Percentiles rank a stretch among this genome's conserved stretches.
Evolutionary conservation across 2,113 vertebrate species (phyloP).

Genomic region (Kryptolebias marmoratus): DNA sequence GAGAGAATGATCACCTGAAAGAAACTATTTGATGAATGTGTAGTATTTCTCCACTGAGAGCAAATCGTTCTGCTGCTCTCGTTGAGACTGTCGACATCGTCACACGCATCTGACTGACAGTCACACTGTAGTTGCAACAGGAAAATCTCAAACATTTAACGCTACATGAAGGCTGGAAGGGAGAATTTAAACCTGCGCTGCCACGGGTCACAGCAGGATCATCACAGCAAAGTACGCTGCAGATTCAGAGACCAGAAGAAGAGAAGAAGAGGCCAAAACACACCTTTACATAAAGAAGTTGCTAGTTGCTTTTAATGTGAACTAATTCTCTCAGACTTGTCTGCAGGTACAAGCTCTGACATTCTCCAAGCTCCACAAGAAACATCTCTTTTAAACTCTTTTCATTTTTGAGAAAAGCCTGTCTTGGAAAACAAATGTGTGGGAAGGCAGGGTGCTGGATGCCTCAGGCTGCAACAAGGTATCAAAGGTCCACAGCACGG

Average conservation of each 20-base stretch:
- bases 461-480: slow-evolving; percentile 59
- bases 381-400: slow-evolving; percentile 27
- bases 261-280: not conserved
- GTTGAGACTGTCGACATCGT: no score
- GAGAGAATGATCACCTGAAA: not conserved
- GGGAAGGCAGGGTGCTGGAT: slow-evolving; percentile 12
- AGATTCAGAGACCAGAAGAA: not conserved
- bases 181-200: not conserved
- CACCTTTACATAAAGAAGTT: slow-evolving; percentile 18
- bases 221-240: not conserved
- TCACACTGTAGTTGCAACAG: slow-evolving; percentile 4
- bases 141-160: slow-evolving; percentile 17
- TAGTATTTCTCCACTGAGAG: no score
- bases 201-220: slow-evolving; percentile 19
- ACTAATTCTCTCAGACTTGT: slow-evolving; percentile 23
- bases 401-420: slow-evolving; percentile 31
- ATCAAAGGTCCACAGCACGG: slow-evolving; percentile 51
- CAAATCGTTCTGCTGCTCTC: no score
- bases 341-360: slow-evolving; percentile 22
- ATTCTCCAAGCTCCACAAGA: not conserved
- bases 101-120: slow-evolving; percentile 17
- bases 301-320: not conserved
- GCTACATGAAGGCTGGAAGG: slow-evolving; percentile 3
- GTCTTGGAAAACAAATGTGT: slow-evolving; percentile 43
- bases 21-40: no score